A percentile compares a stretch with the other conserved stretches of the same genome.
Evolutionary conservation across 2,888 invertebrate species (phyloP).

Genomic region (Drosophila colorata): DNA sequence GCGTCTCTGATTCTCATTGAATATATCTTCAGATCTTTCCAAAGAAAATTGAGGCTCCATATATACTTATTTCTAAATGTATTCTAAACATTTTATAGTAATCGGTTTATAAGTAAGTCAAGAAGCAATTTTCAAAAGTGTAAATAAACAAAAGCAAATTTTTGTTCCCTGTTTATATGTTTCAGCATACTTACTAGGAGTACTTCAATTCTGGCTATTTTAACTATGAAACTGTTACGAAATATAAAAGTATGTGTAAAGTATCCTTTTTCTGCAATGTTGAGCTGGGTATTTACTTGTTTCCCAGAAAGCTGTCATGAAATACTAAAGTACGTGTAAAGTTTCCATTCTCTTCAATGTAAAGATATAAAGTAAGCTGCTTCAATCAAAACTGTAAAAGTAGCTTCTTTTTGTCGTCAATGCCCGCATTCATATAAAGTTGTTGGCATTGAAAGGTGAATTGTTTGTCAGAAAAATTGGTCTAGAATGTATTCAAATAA

Average conservation of each 20-base stretch:
- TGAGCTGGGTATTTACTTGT: not conserved
- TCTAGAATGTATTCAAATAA: not conserved
- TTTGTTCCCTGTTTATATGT: no score
- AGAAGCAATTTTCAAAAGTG: no score
- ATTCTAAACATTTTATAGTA: no score
- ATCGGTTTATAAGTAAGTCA: no score
- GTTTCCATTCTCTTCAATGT: not conserved
- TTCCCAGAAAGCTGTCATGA: not conserved
- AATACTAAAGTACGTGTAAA: not conserved
- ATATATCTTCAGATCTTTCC: no score
- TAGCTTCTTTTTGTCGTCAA: constrained; percentile 5
- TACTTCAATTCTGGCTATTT: not conserved
- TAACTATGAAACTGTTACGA: not conserved
- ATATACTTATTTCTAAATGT: no score
- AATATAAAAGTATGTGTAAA: not conserved
- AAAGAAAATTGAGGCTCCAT: no score
- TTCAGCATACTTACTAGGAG: no score
- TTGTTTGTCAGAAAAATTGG: constrained; percentile 11
- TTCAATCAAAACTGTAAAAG: constrained; percentile 18
- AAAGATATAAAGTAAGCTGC: constrained; percentile 1
- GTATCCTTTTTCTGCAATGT: not conserved
- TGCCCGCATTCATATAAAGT: constrained; percentile 3
- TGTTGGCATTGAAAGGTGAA: not conserved
- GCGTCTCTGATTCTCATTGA: no score
- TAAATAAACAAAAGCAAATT: no score